Conservation (phyloP, 1,140 invertebrate species). For the Apis laboriosa region DNA sequence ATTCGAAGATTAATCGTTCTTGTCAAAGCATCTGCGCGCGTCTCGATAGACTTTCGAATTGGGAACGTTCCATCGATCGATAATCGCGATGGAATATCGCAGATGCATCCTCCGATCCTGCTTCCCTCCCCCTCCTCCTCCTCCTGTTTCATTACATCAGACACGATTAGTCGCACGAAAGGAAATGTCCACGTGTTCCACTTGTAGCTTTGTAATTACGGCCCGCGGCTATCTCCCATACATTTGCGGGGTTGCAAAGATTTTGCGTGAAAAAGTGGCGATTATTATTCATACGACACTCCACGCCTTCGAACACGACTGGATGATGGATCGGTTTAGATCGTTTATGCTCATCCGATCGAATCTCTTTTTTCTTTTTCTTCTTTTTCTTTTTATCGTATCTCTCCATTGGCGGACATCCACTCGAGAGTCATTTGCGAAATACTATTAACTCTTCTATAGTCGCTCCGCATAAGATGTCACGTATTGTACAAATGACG, state of each 20-base stretch:
- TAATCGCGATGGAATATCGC: background rate
- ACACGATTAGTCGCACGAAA: slow-evolving; percentile 22
- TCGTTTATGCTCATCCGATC: too few relatives aligned
- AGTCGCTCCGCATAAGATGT: too few relatives aligned
- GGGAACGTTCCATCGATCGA: background rate
- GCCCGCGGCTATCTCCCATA: background rate
- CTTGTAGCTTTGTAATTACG: background rate
- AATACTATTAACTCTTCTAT: too few relatives aligned
- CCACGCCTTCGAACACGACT: too few relatives aligned
- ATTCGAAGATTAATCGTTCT: background rate
- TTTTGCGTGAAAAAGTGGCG: background rate
- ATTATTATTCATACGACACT: background rate
- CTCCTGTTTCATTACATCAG: background rate
- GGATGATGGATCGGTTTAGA: too few relatives aligned
- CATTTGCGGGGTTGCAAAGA: background rate
- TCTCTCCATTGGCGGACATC: too few relatives aligned
- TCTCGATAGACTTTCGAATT: slow-evolving; percentile 5
- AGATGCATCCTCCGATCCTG: background rate
- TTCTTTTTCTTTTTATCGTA: too few relatives aligned
- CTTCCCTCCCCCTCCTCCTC: too few relatives aligned
- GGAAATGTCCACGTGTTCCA: slow-evolving; percentile 12
- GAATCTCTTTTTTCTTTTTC: too few relatives aligned
- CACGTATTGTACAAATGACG: too few relatives aligned
- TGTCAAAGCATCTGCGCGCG: background rate
- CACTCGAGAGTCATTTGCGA: too few relatives aligned